Conservation (phyloP, 2,888 invertebrate genomes). For the Sialis lutaria region DNA sequence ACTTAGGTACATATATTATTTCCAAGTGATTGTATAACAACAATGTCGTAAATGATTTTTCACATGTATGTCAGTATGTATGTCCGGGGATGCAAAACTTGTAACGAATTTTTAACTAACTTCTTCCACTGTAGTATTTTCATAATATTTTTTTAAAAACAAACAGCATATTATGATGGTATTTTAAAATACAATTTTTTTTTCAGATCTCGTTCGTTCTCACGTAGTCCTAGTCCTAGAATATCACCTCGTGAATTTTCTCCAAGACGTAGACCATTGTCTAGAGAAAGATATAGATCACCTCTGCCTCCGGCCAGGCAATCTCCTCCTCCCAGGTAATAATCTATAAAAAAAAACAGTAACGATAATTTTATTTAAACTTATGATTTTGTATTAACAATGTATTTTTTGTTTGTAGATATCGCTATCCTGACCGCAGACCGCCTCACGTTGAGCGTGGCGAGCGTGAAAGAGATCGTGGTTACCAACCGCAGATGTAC, state of each 20-base stretch:
- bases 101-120: no score
- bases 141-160: not conserved
- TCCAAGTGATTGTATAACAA: no score
- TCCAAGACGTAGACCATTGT: slow-evolving; percentile 21
- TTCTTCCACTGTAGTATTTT: no score
- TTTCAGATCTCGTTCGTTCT: slow-evolving; percentile 45
- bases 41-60: no score
- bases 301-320: slow-evolving; percentile 22
- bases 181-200: slow-evolving; percentile 4
- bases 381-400: not conserved
- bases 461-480: slow-evolving; percentile 3
- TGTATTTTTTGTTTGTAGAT: slow-evolving; percentile 1
- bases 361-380: not conserved
- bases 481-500: slow-evolving; percentile 2
- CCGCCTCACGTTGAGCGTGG: slow-evolving; percentile 7
- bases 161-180: not conserved
- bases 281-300: slow-evolving; percentile 29
- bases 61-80: no score
- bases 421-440: slow-evolving; percentile 4
- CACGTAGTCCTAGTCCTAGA: slow-evolving; percentile 36
- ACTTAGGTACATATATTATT: no score
- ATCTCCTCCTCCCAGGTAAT: slow-evolving; percentile 19
- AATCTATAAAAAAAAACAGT: not conserved
- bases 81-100: no score
- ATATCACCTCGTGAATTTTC: slow-evolving; percentile 24